Evolutionary conservation across 1,140 invertebrate species (phyloP).

Genomic region (Heliconius himera): DNA sequence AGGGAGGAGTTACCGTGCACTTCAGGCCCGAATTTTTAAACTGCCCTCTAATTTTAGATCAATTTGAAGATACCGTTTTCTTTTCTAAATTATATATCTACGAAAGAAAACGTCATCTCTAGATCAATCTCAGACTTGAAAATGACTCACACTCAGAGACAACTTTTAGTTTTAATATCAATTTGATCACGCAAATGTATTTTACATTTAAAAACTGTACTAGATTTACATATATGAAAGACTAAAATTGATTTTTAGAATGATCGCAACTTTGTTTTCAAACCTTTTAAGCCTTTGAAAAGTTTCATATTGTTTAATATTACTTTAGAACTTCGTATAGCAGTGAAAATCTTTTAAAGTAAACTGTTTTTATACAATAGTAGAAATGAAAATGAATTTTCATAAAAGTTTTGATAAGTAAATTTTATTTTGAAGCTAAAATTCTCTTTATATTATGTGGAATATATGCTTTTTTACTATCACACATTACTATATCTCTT

Average conservation of each 20-base stretch:
- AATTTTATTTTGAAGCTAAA: neutral
- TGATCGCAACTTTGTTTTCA: constrained; percentile 9
- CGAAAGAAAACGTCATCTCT: no score
- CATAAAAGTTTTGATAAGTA: neutral
- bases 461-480: neutral
- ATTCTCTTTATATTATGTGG: neutral
- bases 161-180: no score
- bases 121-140: no score
- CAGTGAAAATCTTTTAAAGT: constrained; percentile 11
- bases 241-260: constrained; percentile 2
- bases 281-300: constrained; percentile 9
- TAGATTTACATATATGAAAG: neutral
- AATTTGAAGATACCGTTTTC: no score
- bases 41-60: no score
- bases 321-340: constrained; percentile 11
- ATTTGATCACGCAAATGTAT: no score
- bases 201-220: no score
- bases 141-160: no score
- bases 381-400: constrained; percentile 7
- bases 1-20: no score
- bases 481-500: neutral
- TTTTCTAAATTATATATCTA: no score
- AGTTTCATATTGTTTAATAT: constrained; percentile 12
- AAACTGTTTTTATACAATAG: constrained; percentile 11
- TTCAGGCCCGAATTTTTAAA: no score